Base-by-base conservation (phyloP, 2,797 vertebrate species). In the Pangasius sanitwongsei region DNA sequence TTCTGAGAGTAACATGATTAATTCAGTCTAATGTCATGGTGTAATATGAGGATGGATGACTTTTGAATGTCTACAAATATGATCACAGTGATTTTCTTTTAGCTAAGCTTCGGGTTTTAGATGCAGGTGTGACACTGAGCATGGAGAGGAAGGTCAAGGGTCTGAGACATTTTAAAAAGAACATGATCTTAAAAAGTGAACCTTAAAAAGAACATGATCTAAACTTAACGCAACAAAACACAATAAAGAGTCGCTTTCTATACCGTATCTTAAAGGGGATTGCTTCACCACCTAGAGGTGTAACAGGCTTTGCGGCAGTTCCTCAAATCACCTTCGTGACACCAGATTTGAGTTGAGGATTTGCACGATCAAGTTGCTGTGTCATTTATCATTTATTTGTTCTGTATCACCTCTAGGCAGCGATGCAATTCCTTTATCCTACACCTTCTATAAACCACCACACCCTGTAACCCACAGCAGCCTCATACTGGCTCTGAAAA, bases 181-280 rank as follows among this genome's bases (percentile, higher is more conserved):
- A 11, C 34, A 25, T 34, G 15, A 84, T 41, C 41, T 65, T 28
- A 67, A 18, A 65, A 57, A 57, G 37, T 53, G 50, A 53, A 53
- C 12, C 9, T 53, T 53, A 44, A 44, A 44, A 44, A 44, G 44
- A 31, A 70, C 37, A 44, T 23, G 37, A 74, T 74, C 20, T 41
- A 69, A 12, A 80, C 18, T 2, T 65, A 82, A 59, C 3, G 6
- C 18, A 88, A 69, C 25, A 93, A 92, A 91, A 78, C 59, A 92
- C 94, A 94, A 94, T 93, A 94, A 95, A 94, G 93, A 95, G 92
- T 92, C 92, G 31, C 94, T 92, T 89, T 92, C 86, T n/a, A 93
- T 93, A 93, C 93, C 85, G 85, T 90, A 0, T 86, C 28, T n/a
- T 18, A 75, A 61, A 41, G 41, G 1, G 6, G 65, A 53, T 11